Conservation (phyloP, 2,888 invertebrate genomes). For the Mythimna albipuncta region DNA sequence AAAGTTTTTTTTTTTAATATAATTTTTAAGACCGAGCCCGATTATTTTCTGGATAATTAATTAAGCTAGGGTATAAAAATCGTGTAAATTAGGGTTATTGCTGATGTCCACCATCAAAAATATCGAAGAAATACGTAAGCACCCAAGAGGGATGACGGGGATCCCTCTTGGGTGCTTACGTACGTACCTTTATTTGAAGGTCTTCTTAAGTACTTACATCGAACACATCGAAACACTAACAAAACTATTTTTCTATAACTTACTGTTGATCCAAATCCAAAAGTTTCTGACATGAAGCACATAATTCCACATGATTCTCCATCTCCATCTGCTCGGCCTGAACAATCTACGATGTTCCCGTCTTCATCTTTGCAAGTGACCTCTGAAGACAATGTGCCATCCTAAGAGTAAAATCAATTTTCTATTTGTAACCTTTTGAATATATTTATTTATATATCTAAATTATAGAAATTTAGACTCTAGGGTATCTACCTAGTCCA, state of each 20-base stretch:
- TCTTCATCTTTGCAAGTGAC: constrained; percentile 77
- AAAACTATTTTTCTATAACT: constrained; percentile 5
- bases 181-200: not conserved
- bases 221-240: not conserved
- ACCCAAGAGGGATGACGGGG: no score
- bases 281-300: constrained; percentile 30
- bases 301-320: constrained; percentile 50
- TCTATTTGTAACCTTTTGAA: not conserved
- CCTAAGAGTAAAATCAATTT: constrained; percentile 66
- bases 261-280: constrained; percentile 30
- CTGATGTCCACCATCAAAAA: not conserved
- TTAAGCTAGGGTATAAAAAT: no score
- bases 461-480: not conserved
- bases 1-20: no score
- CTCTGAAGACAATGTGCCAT: constrained; percentile 77
- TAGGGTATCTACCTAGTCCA: no score
- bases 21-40: no score
- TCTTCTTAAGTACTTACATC: not conserved
- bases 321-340: constrained; percentile 27
- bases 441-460: no score
- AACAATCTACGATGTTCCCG: constrained; percentile 74
- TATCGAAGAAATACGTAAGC: not conserved
- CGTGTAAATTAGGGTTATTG: no score
- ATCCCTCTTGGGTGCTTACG: not conserved
- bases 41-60: no score